Evolutionary conservation across 2,888 invertebrate species (phyloP).

Genomic region (Philereme transversata): DNA sequence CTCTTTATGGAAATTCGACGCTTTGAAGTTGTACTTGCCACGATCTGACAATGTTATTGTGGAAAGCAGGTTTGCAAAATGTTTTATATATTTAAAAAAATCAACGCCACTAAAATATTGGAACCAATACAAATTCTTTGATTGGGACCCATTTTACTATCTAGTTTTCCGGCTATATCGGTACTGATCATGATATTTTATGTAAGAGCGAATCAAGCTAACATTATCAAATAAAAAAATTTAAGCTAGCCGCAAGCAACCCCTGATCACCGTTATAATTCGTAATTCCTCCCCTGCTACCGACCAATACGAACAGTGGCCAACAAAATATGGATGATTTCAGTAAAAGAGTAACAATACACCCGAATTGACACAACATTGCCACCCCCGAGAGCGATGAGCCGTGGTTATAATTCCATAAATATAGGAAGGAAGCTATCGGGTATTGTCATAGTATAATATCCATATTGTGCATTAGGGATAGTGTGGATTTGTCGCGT

Average conservation of each 20-base stretch:
- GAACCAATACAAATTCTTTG: too few relatives aligned
- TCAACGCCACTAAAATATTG: too few relatives aligned
- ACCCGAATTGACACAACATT: constrained; percentile 47
- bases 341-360: constrained; percentile 33
- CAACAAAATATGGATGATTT: constrained; percentile 21
- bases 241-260: too few relatives aligned
- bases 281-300: background rate
- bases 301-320: too few relatives aligned
- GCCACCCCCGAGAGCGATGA: constrained; percentile 25
- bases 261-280: too few relatives aligned
- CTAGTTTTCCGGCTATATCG: too few relatives aligned
- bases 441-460: constrained; percentile 36
- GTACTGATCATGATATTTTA: too few relatives aligned
- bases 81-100: too few relatives aligned
- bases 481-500: constrained; percentile 11
- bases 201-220: too few relatives aligned
- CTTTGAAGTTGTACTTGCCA: constrained; percentile 38
- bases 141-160: too few relatives aligned
- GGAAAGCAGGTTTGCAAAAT: background rate
- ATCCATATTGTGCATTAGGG: background rate
- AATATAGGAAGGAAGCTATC: constrained; percentile 55
- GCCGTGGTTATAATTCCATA: constrained; percentile 37
- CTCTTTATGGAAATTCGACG: constrained; percentile 40
- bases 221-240: too few relatives aligned
- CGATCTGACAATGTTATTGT: constrained; percentile 22